A percentile compares a stretch with the other conserved stretches of the same genome.
These are phyloP conservation scores for Merluccius polli DNA, from an alignment of 2,797 vertebrate species.

Conservation along the genomic window DNA sequence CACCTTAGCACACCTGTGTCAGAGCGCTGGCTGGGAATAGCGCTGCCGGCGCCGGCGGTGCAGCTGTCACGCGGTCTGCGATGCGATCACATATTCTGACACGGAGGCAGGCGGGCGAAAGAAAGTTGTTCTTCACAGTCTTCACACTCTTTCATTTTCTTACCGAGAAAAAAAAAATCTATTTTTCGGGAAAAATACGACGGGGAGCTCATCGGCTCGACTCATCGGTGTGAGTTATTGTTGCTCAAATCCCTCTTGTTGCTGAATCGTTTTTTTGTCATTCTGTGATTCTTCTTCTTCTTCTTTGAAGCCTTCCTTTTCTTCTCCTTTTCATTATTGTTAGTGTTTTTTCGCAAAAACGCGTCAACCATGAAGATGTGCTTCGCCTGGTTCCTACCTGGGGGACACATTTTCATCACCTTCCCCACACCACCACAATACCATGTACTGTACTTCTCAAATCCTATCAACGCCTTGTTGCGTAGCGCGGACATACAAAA, in stretches of 20 bases:
- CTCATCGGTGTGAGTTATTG: not conserved
- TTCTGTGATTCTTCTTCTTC: not conserved
- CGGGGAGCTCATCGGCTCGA: not conserved
- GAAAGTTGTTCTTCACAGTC: not conserved
- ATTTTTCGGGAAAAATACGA: not conserved
- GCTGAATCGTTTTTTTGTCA: not conserved
- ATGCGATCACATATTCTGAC: not conserved
- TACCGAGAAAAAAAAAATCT: not conserved
- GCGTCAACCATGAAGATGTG: not conserved
- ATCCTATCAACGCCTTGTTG: not conserved
- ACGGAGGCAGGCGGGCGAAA: not conserved
- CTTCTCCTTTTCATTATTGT: not conserved
- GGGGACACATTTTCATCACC: not conserved
- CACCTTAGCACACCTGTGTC: conserved; percentile 59
- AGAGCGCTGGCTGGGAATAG: conserved; percentile 52
- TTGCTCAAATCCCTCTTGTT: not conserved
- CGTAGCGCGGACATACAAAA: not conserved
- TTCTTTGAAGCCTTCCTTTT: not conserved
- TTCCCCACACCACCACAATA: not conserved
- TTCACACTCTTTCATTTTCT: not conserved
- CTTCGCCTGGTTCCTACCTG: not conserved
- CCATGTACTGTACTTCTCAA: not conserved
- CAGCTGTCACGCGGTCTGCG: conserved; percentile 40
- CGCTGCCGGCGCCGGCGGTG: conserved; percentile 35
- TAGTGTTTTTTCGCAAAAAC: not conserved